Evolutionary conservation across 1,140 invertebrate species (phyloP), one percentile per base, ranked within the genome.

Genomic region (Epicauta chinensis): DNA sequence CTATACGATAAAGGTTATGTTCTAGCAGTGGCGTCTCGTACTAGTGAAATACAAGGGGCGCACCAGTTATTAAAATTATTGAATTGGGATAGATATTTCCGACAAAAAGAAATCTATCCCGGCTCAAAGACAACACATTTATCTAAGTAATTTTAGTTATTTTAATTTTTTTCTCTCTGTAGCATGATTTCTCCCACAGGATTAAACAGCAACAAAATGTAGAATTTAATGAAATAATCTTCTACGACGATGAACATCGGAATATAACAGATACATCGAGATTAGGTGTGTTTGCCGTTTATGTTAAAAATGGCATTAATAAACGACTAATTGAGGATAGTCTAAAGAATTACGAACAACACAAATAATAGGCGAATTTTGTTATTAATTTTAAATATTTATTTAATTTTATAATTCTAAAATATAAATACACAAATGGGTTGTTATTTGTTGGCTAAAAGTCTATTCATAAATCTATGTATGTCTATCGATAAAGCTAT

Each of bases 61-160:
- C 73, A 80, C 44, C 75, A 83, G 54, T 70, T 90, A n/a, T 54
- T 87, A 3, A 52, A 80, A 10, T 67, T 87, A 16, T 84, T 86
- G 65, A 75, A 75, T 15, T 89, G 84, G 84, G 70, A 84, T 12
- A 75, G 81, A 60, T 87, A 81, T 69, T 82, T 89, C 58, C 72
- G 73, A 13, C 83, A 83, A 58, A 78, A 79, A 64, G 81, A 89
- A 73, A 89, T 89, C 53, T 88, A 84, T 74, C 86, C 86, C 17
- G 86, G 84, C 13, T 72, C 66, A 49, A 89, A 90, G 76, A 69
- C 75, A 9, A 74, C 68, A 41, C 86, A 90, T 72, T 87, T 89
- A 70, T 70, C 75, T 44, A 77, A 73, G 84, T 86, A 75, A 35
- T 32, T 45, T 38, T 15, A 41, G 15, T 32, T 34, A 34, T 10